These are phyloP conservation scores for Polyommatus icarus DNA, from an alignment of 2,888 invertebrate genomes.

Conservation along the genomic window DNA sequence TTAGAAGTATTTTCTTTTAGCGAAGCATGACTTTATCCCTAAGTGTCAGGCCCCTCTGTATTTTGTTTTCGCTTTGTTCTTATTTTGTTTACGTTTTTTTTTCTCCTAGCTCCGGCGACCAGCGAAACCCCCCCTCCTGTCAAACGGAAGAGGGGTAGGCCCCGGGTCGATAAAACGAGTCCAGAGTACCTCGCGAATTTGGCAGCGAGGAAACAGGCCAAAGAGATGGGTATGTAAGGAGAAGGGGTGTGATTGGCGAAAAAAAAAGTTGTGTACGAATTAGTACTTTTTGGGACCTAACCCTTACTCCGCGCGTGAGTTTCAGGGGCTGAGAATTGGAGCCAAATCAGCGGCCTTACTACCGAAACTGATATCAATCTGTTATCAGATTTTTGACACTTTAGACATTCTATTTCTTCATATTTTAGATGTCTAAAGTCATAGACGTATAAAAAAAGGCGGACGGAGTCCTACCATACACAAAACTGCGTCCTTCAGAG, in stretches of 20 bases:
- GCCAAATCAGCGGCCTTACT: too few species aligned
- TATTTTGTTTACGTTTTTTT: constrained; percentile 35
- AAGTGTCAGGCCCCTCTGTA: constrained; percentile 38
- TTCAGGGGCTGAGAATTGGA: too few species aligned
- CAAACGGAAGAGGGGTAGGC: constrained; percentile 64
- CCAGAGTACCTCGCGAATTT: constrained; percentile 69
- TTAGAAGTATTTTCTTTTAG: constrained; percentile 7
- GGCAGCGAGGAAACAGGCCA: constrained; percentile 68
- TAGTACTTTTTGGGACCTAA: too few species aligned
- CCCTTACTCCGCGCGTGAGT: too few species aligned
- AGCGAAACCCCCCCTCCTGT: constrained; percentile 52
- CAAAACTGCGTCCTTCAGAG: too few species aligned
- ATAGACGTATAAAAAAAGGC: too few species aligned
- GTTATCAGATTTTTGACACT: too few species aligned
- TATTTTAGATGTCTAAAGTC: too few species aligned
- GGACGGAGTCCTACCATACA: too few species aligned
- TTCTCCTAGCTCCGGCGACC: constrained; percentile 47
- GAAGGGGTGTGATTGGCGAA: not conserved
- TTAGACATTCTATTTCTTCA: too few species aligned
- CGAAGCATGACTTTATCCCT: constrained; percentile 4
- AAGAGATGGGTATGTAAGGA: constrained; percentile 58
- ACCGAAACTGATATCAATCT: too few species aligned
- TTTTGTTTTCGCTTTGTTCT: constrained; percentile 36
- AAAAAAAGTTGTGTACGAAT: not conserved
- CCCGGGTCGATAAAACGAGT: constrained; percentile 69